A percentile compares a stretch with the other conserved stretches of the same genome.
Conservation (phyloP, 2,113 vertebrate species). For the Cyanocitta stelleri region DNA sequence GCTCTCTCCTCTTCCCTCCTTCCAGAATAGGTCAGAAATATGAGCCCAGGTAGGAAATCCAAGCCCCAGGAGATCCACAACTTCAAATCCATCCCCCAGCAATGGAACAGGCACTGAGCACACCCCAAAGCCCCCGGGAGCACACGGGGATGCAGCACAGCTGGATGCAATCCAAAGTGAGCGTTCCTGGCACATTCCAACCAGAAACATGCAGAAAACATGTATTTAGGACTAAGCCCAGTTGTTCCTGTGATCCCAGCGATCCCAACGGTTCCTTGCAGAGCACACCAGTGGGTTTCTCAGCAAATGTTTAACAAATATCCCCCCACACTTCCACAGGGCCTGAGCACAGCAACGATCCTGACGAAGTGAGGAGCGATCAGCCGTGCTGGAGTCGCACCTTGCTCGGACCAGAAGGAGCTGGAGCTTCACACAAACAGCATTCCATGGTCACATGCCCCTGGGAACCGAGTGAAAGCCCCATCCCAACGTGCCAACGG, state of each 20-base stretch:
- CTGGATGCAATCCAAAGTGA: neutral
- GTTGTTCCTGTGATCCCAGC: fast-evolving
- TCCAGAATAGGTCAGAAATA: neutral
- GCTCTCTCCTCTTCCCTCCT: neutral
- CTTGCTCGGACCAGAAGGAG: neutral
- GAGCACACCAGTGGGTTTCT: neutral
- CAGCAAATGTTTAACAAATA: neutral
- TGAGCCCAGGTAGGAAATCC: neutral
- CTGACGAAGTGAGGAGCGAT: neutral
- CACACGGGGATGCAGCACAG: fast-evolving
- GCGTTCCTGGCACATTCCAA: neutral
- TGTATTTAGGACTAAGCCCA: fast-evolving
- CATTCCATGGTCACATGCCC: neutral
- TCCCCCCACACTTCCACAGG: neutral
- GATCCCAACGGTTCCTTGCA: neutral
- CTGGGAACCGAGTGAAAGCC: neutral
- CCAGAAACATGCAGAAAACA: fast-evolving
- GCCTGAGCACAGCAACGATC: neutral
- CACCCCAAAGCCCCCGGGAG: neutral
- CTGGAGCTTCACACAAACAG: neutral
- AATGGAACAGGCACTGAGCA: fast-evolving
- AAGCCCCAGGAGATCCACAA: neutral
- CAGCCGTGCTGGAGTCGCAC: neutral
- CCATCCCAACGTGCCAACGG: fast-evolving
- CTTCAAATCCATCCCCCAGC: neutral